phyloP scores from a whole-genome alignment of 2,888 invertebrate species.

The Lithosia quadra region DNA sequence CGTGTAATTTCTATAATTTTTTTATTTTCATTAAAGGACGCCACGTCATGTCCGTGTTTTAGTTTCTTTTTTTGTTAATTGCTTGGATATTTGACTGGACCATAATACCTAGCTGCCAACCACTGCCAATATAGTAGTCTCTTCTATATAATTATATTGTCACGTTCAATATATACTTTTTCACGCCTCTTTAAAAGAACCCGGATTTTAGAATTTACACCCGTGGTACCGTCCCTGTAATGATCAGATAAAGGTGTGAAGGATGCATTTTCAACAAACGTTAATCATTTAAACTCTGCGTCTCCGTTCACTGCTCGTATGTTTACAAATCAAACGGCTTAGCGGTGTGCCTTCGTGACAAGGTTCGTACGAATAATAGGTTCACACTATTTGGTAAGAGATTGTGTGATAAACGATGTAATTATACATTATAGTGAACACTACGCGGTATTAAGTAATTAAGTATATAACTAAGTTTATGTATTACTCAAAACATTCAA shows the following conservation, averaged over 20 bases:
- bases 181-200: too few species aligned
- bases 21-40: too few species aligned
- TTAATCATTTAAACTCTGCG: neutral
- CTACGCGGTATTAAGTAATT: constrained; percentile 6
- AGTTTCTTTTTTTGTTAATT: too few species aligned
- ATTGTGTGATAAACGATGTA: constrained; percentile 42
- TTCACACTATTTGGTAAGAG: constrained; percentile 42
- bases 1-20: too few species aligned
- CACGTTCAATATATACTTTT: too few species aligned
- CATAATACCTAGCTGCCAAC: neutral
- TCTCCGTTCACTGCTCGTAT: constrained; percentile 21
- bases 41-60: too few species aligned
- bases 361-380: constrained; percentile 45
- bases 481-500: neutral
- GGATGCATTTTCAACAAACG: neutral
- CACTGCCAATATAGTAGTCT: neutral
- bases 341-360: constrained; percentile 41
- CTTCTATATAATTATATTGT: too few species aligned
- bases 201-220: too few species aligned
- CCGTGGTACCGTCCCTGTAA: too few species aligned
- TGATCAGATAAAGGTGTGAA: neutral
- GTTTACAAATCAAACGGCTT: constrained; percentile 20
- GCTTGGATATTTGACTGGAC: neutral
- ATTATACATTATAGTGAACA: constrained; percentile 27
- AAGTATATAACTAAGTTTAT: constrained; percentile 1